Conservation (phyloP, 2,113 vertebrate species). For the Proterorhinus semilunaris region DNA sequence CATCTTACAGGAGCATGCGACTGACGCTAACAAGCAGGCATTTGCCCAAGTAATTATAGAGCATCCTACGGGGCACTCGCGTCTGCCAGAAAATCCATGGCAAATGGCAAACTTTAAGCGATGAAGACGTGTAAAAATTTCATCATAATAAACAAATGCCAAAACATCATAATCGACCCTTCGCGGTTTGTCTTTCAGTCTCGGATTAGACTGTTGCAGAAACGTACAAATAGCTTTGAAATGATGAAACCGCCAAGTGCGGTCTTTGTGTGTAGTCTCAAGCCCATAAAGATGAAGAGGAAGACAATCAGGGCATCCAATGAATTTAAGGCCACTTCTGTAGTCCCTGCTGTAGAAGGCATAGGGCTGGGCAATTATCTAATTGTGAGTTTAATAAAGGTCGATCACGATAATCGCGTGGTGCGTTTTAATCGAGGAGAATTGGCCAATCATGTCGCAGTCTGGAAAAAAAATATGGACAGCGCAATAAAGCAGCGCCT, state of each 20-base stretch:
- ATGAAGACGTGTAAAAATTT: slow-evolving; percentile 4
- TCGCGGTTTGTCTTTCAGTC: neutral
- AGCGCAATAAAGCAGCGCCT: too few relatives aligned
- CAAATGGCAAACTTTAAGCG: neutral
- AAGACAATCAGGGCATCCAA: neutral
- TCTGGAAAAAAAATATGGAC: too few relatives aligned
- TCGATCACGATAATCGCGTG: too few relatives aligned
- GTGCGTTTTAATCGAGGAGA: too few relatives aligned
- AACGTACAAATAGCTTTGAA: neutral
- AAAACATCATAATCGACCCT: neutral
- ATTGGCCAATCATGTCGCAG: too few relatives aligned
- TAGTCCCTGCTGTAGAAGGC: too few relatives aligned
- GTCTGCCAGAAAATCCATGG: slow-evolving; percentile 4
- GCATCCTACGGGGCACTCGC: neutral
- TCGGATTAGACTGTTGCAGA: neutral
- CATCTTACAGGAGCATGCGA: neutral
- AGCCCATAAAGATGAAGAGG: neutral
- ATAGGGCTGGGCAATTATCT: too few relatives aligned
- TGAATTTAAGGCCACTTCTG: neutral
- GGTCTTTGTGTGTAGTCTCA: neutral
- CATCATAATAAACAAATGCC: neutral
- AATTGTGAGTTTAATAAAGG: too few relatives aligned
- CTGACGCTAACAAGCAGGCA: slow-evolving; percentile 7
- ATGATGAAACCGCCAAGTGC: neutral
- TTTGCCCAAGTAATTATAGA: slow-evolving; percentile 2